Percentiles rank a stretch among this genome's conserved stretches.
Conservation (phyloP, 2,888 invertebrate species). For the Scaptomyza tumidula region DNA sequence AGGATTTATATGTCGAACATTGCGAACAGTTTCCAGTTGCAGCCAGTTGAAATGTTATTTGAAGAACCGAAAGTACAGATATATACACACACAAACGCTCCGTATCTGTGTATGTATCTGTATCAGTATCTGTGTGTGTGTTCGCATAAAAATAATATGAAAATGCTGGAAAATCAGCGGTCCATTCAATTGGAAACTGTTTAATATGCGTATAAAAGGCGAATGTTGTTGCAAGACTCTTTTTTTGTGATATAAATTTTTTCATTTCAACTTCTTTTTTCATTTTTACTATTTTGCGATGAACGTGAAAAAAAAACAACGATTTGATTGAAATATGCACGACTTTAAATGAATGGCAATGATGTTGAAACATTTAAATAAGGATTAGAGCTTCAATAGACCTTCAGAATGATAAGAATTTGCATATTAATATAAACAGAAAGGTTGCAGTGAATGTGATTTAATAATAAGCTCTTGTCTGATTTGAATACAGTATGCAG, state of each 20-base stretch:
- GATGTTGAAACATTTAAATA: constrained; percentile 6
- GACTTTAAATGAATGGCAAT: constrained; percentile 1
- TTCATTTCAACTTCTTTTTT: constrained; percentile 3
- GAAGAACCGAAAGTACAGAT: constrained; percentile 40
- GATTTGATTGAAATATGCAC: background rate
- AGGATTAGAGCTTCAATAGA: constrained; percentile 1
- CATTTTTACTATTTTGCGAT: background rate
- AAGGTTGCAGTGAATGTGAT: background rate
- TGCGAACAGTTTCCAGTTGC: constrained; percentile 48
- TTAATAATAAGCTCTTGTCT: background rate
- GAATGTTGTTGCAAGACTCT: constrained; percentile 51
- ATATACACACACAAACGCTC: constrained; percentile 4
- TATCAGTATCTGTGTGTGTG: background rate
- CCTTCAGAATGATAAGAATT: background rate
- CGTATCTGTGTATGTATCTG: constrained; percentile 5
- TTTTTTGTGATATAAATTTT: constrained; percentile 33
- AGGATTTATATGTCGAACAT: constrained; percentile 75
- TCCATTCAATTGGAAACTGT: constrained; percentile 72
- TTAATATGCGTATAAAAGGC: constrained; percentile 74
- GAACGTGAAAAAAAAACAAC: background rate
- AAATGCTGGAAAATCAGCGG: constrained; percentile 66
- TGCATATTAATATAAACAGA: background rate
- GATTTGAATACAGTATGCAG: too few species aligned
- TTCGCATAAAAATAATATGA: constrained; percentile 53
- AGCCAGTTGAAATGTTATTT: constrained; percentile 46